Evolutionary conservation across 2,888 invertebrate species (phyloP).

Genomic region (Hydrotaea cyrtoneurina): DNA sequence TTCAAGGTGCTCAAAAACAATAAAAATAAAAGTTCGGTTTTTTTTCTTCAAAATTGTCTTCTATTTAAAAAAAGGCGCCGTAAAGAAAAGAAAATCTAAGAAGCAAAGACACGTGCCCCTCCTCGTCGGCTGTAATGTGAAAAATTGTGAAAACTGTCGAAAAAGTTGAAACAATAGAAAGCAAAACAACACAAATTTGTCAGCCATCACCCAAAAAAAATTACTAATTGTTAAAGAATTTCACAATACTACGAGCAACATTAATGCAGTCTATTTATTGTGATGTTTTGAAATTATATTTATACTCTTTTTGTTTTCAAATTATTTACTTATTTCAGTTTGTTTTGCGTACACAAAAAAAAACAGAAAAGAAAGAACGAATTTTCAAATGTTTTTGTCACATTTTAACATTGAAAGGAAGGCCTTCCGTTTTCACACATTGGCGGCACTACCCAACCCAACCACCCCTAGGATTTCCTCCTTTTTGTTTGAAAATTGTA

Average conservation of each 20-base stretch:
- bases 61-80: no score
- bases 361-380: neutral
- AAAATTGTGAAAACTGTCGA: no score
- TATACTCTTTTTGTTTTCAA: neutral
- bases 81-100: no score
- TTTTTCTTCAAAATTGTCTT: neutral
- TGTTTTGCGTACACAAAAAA: neutral
- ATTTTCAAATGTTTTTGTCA: neutral
- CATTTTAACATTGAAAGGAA: slow-evolving; percentile 46
- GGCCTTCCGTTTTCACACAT: slow-evolving; percentile 23
- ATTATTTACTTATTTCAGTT: neutral
- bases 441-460: neutral
- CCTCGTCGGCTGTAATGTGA: no score
- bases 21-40: neutral
- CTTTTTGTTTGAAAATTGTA: neutral
- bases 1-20: neutral
- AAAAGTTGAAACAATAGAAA: neutral
- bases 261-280: neutral
- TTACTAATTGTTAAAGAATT: neutral
- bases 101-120: no score
- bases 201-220: neutral
- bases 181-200: neutral
- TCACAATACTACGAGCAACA: neutral
- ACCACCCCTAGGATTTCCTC: slow-evolving; percentile 23
- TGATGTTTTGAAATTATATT: neutral